These are phyloP conservation scores for Cyprinella venusta DNA, from an alignment of 2,797 vertebrate species.

Conservation along the genomic window DNA sequence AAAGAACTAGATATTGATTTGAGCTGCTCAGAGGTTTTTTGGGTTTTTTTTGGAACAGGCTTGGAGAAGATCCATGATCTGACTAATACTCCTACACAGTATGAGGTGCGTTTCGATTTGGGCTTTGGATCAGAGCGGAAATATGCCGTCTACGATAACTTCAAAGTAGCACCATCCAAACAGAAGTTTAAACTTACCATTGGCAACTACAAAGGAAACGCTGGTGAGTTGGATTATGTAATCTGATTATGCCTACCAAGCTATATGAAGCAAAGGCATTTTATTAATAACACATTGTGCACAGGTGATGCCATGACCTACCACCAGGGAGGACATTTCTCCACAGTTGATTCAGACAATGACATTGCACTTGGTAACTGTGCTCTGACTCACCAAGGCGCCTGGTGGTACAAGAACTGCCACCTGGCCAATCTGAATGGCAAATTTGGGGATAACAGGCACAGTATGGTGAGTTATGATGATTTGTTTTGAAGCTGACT, in stretches of 20 bases:
- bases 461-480: slow-evolving; percentile 82
- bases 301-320: slow-evolving; percentile 89
- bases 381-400: slow-evolving; percentile 82
- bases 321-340: slow-evolving; percentile 86
- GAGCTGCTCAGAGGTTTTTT: neutral
- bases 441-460: slow-evolving; percentile 82
- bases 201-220: slow-evolving; percentile 85
- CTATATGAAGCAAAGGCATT: neutral
- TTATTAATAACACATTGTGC: slow-evolving; percentile 26
- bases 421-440: slow-evolving; percentile 88
- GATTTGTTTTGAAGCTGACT: neutral
- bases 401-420: slow-evolving; percentile 93
- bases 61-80: slow-evolving; percentile 89
- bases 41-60: slow-evolving; percentile 68
- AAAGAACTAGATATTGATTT: neutral
- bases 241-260: neutral
- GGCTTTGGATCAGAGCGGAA: slow-evolving; percentile 76
- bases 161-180: slow-evolving; percentile 82
- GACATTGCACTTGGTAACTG: slow-evolving; percentile 90
- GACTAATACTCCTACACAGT: slow-evolving; percentile 78
- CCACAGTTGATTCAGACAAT: slow-evolving; percentile 85
- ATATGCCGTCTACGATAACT: slow-evolving; percentile 84
- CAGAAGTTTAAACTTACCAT: slow-evolving; percentile 84
- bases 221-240: slow-evolving; percentile 74
- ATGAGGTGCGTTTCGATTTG: slow-evolving; percentile 83